phyloP scores from a whole-genome alignment of 2,888 invertebrate genomes.

The Drosophila quinaria region DNA sequence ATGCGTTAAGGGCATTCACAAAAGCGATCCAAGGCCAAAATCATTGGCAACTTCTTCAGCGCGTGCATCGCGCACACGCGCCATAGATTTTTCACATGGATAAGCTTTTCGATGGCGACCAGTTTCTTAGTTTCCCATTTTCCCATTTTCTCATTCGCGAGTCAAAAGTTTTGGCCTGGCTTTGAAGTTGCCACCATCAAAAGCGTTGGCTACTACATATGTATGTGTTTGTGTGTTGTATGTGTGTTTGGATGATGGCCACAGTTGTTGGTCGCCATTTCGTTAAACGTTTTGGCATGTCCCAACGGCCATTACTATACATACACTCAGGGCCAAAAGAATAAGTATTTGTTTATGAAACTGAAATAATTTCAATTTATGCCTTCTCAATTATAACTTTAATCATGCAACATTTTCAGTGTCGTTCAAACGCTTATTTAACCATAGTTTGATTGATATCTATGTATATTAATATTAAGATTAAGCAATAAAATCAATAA shows the following conservation, averaged over 20 bases:
- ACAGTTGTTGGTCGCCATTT: conserved; percentile 66
- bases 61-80: conserved; percentile 70
- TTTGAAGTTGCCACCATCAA: conserved; percentile 52
- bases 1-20: conserved; percentile 66
- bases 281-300: conserved; percentile 72
- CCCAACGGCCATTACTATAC: conserved; percentile 53
- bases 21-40: conserved; percentile 9
- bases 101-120: conserved; percentile 59
- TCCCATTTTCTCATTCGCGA: conserved; percentile 45
- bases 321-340: conserved; percentile 4
- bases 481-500: too few relatives aligned
- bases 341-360: background rate
- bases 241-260: conserved; percentile 21
- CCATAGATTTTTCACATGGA: conserved; percentile 81
- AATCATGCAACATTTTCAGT: too few relatives aligned
- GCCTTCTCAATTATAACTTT: too few relatives aligned
- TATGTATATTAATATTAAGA: too few relatives aligned
- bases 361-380: too few relatives aligned
- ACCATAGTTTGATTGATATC: too few relatives aligned
- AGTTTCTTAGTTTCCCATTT: conserved; percentile 29
- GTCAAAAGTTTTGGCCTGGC: conserved; percentile 53
- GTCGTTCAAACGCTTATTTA: too few relatives aligned
- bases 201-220: conserved; percentile 42
- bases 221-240: background rate
- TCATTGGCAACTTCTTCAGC: conserved; percentile 40